Evolutionary conservation across 1,140 invertebrate species (phyloP).

Genomic region (fruit fly (Drosophila melanogaster)): DNA sequence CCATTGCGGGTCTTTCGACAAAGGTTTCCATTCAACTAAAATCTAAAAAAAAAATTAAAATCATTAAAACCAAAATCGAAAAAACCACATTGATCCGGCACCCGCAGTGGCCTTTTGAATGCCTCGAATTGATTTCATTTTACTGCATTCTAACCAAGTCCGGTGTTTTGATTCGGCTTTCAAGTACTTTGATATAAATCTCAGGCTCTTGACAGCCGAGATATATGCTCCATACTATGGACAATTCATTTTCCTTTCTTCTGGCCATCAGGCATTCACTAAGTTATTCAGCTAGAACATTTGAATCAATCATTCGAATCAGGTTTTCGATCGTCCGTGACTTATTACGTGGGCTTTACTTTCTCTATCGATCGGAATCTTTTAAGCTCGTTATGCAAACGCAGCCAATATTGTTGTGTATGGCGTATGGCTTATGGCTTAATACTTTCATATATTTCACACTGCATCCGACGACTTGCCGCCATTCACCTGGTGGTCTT

Average conservation of each 20-base stretch:
- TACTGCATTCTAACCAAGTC: constrained; percentile 32
- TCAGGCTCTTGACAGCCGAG: constrained; percentile 27
- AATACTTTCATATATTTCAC: constrained; percentile 35
- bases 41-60: neutral
- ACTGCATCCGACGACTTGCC: constrained; percentile 59
- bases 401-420: constrained; percentile 28
- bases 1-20: constrained; percentile 37
- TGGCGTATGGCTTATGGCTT: constrained; percentile 9
- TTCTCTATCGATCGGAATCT: constrained; percentile 61
- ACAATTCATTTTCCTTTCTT: constrained; percentile 23
- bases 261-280: constrained; percentile 4
- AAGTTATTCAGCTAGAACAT: constrained; percentile 33
- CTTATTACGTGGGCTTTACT: constrained; percentile 41
- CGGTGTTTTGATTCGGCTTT: constrained; percentile 11
- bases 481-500: constrained; percentile 66
- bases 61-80: constrained; percentile 8
- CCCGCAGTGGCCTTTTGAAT: constrained; percentile 33
- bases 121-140: constrained; percentile 40
- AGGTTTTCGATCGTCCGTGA: constrained; percentile 8
- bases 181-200: constrained; percentile 35
- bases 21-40: constrained; percentile 29
- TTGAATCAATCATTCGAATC: constrained; percentile 24
- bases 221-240: constrained; percentile 18
- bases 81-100: constrained; percentile 29
- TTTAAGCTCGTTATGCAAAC: constrained; percentile 63